Evolutionary conservation across 2,888 invertebrate genomes (phyloP).

Genomic region (Mongoloraphidia duomilia): DNA sequence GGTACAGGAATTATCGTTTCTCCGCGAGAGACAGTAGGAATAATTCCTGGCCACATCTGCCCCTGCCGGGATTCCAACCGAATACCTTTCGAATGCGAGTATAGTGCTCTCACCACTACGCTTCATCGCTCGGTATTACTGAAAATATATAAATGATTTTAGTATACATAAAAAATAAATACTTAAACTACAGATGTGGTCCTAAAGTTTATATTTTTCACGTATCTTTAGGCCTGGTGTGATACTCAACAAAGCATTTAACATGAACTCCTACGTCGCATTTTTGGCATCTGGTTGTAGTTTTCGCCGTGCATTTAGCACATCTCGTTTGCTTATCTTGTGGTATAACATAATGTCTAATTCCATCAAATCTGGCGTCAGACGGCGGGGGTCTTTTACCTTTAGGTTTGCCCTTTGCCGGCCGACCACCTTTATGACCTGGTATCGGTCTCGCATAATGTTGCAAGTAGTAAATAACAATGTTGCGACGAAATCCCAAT

Average conservation of each 20-base stretch:
- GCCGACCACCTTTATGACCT: constrained; percentile 4
- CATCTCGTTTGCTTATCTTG: constrained; percentile 15
- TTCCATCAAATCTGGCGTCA: constrained; percentile 13
- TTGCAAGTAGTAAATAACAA: constrained; percentile 12
- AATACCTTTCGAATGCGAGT: too few relatives aligned
- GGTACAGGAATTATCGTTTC: too few relatives aligned
- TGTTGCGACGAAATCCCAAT: constrained; percentile 12
- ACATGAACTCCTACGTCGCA: constrained; percentile 15
- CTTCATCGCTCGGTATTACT: too few relatives aligned
- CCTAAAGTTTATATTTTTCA: too few relatives aligned
- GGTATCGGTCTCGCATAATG: constrained; percentile 11
- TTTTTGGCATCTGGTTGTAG: constrained; percentile 14
- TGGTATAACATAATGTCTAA: constrained; percentile 14
- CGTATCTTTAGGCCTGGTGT: constrained; percentile 6
- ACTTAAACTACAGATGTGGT: too few relatives aligned
- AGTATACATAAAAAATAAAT: too few relatives aligned
- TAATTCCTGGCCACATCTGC: too few relatives aligned
- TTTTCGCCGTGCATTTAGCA: constrained; percentile 13
- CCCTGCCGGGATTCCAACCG: too few relatives aligned
- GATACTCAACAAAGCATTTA: constrained; percentile 14
- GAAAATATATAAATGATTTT: too few relatives aligned
- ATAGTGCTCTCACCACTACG: too few relatives aligned
- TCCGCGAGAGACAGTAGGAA: too few relatives aligned
- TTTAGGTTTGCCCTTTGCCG: not conserved
- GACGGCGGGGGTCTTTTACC: constrained; percentile 6